Percentiles rank a stretch among this genome's conserved stretches.
phyloP scores from a whole-genome alignment of 2,888 invertebrate genomes.

The Drosophila affinis region DNA sequence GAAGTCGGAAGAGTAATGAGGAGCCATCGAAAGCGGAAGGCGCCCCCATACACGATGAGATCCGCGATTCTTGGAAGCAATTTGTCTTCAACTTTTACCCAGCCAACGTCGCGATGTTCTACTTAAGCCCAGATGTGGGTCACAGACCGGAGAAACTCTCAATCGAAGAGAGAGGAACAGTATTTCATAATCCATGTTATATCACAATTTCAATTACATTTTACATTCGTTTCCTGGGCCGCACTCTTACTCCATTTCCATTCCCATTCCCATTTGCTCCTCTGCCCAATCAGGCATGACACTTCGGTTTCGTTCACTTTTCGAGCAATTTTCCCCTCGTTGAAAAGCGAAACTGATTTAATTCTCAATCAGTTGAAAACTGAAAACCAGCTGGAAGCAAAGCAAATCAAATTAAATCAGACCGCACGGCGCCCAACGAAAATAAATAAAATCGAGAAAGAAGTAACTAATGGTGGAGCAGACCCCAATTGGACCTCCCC shows the following conservation, averaged over 20 bases:
- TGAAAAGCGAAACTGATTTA: conserved; percentile 49
- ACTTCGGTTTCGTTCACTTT: conserved; percentile 37
- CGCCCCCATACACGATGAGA: conserved; percentile 29
- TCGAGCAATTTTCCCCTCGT: conserved; percentile 42
- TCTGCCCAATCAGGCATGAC: conserved; percentile 40
- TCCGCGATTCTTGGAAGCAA: conserved; percentile 27
- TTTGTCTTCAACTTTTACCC: conserved; percentile 18
- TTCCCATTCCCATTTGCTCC: conserved; percentile 1
- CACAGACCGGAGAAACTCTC: background rate
- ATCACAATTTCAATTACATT: conserved; percentile 23
- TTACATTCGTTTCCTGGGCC: conserved; percentile 6
- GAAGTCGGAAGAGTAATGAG: conserved; percentile 25
- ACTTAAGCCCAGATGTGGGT: background rate
- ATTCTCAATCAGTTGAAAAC: conserved; percentile 34
- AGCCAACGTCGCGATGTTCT: conserved; percentile 8
- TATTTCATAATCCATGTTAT: conserved; percentile 35
- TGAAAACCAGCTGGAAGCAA: conserved; percentile 24
- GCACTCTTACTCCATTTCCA: conserved; percentile 4
- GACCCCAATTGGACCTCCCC: background rate
- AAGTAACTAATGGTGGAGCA: background rate
- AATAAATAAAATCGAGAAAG: conserved; percentile 21
- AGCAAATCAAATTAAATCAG: conserved; percentile 37
- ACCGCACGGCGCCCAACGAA: conserved; percentile 22
- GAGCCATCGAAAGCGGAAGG: conserved; percentile 32
- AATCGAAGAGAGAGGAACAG: background rate